Conservation (phyloP, 2,888 invertebrate species). For the Drosophila hawaiiensis region DNA sequence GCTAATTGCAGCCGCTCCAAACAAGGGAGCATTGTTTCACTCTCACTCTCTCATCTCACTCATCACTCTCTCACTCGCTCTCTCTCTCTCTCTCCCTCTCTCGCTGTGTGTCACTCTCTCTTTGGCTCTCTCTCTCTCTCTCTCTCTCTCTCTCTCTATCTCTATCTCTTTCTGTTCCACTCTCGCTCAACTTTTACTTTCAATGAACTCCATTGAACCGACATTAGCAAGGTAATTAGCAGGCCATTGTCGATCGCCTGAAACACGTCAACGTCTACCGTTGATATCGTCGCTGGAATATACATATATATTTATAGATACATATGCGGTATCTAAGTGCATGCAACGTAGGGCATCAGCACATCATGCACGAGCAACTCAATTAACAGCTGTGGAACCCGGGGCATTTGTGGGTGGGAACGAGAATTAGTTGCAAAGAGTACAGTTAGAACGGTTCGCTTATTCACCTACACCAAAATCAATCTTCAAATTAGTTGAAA, state of each 20-base stretch:
- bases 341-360: conserved; percentile 33
- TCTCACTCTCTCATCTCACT: conserved; percentile 1
- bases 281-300: conserved; percentile 54
- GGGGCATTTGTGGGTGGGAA: not conserved
- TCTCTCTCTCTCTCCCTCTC: not conserved
- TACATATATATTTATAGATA: conserved; percentile 3
- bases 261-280: conserved; percentile 52
- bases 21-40: not conserved
- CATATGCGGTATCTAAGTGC: conserved; percentile 37
- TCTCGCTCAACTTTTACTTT: conserved; percentile 71
- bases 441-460: not conserved
- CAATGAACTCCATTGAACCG: conserved; percentile 79
- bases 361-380: conserved; percentile 30
- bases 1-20: conserved; percentile 13
- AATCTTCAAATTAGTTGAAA: not conserved
- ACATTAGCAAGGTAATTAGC: conserved; percentile 77
- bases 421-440: conserved; percentile 35
- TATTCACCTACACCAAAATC: conserved; percentile 9
- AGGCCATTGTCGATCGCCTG: conserved; percentile 69
- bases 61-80: conserved; percentile 1
- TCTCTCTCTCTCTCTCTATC: not conserved
- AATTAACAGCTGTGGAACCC: conserved; percentile 38
- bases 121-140: not conserved
- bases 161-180: conserved; percentile 11
- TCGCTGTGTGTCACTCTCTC: not conserved